These are phyloP conservation scores for Aradus depressus DNA, from an alignment of 2,888 invertebrate species.

Conservation along the genomic window DNA sequence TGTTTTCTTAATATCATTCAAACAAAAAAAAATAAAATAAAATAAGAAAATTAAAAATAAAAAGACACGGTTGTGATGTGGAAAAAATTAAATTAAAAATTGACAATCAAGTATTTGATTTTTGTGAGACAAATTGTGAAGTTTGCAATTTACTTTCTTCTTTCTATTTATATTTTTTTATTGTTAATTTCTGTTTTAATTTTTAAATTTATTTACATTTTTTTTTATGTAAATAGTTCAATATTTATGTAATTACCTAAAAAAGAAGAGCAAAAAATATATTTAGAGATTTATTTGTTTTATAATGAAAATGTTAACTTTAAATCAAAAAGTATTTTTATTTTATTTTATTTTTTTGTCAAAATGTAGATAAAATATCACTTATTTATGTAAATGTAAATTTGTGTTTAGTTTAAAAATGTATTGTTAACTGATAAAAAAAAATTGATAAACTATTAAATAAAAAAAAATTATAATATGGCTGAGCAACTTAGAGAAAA, in stretches of 20 bases:
- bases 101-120: neutral
- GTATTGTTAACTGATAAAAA: neutral
- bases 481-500: no score
- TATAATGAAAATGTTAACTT: conserved; percentile 12
- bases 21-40: no score
- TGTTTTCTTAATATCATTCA: no score
- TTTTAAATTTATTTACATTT: neutral
- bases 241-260: conserved; percentile 5
- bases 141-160: no score
- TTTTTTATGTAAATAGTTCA: conserved; percentile 6
- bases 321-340: conserved; percentile 10
- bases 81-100: conserved; percentile 2
- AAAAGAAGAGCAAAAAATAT: conserved; percentile 2
- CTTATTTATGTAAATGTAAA: conserved; percentile 14
- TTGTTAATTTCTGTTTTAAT: neutral
- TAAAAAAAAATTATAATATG: no score
- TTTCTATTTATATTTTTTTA: no score
- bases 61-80: conserved; percentile 13
- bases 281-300: conserved; percentile 8
- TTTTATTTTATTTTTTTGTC: conserved; percentile 6
- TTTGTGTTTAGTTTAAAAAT: neutral
- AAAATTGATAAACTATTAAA: no score
- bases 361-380: conserved; percentile 16
- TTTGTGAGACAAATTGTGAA: no score
- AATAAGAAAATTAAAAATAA: no score